A percentile compares a stretch with the other conserved stretches of the same genome.
Evolutionary conservation across 1,140 invertebrate species (phyloP).

Genomic region (Galleria mellonella): DNA sequence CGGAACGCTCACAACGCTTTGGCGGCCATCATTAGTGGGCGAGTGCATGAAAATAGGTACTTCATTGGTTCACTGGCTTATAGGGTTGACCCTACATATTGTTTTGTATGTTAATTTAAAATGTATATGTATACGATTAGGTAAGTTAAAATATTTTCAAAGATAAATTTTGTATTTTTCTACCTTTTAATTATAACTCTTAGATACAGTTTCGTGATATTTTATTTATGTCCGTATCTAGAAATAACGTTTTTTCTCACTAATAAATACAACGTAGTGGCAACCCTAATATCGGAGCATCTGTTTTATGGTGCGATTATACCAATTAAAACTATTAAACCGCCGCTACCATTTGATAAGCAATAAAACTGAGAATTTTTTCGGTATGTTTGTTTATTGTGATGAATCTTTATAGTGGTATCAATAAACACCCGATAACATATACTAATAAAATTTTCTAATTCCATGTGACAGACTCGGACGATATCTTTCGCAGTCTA

Average conservation of each 20-base stretch:
- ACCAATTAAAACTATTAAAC: conserved; percentile 69
- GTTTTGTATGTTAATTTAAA: too few species aligned
- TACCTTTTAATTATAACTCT: too few species aligned
- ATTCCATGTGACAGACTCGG: background rate
- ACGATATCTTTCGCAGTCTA: background rate
- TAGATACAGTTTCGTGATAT: too few species aligned
- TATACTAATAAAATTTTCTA: conserved; percentile 21
- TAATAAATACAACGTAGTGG: background rate
- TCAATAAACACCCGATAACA: conserved; percentile 33
- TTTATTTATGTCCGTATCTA: too few species aligned
- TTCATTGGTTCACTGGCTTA: conserved; percentile 41
- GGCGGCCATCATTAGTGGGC: conserved; percentile 33
- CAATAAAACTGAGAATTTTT: conserved; percentile 40
- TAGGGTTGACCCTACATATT: background rate
- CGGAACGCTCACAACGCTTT: conserved; percentile 20
- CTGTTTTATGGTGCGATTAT: conserved; percentile 58
- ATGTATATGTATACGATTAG: too few species aligned
- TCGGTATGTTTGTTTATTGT: conserved; percentile 63
- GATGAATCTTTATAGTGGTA: conserved; percentile 43
- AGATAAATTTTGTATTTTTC: too few species aligned
- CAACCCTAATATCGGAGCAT: conserved; percentile 22
- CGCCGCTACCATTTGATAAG: conserved; percentile 60
- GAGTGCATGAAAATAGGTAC: conserved; percentile 44
- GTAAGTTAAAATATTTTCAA: too few species aligned
- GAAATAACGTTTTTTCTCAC: background rate